These are phyloP conservation scores for Aix galericulata DNA, from an alignment of 2,113 vertebrate species.

Conservation along the genomic window DNA sequence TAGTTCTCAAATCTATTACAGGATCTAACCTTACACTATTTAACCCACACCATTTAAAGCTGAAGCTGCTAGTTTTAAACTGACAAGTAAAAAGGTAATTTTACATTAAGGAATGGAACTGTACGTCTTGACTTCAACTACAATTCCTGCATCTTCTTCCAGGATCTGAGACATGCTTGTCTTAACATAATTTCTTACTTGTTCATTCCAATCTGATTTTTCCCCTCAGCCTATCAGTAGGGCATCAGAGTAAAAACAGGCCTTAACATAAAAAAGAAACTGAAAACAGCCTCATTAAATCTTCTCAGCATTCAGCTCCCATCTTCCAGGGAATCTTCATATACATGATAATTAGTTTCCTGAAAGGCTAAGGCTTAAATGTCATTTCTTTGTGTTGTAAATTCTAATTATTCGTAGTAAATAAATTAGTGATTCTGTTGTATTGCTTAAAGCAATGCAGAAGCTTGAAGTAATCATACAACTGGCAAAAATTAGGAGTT, in stretches of 20 bases:
- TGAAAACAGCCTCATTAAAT: conserved; percentile 22
- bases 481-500: conserved; percentile 62
- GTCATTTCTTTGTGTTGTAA: conserved; percentile 61
- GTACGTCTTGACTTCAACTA: neutral
- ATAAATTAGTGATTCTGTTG: conserved; percentile 51
- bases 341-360: conserved; percentile 45
- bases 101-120: neutral
- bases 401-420: conserved; percentile 57
- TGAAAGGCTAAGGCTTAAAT: conserved; percentile 42
- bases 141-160: neutral
- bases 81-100: neutral
- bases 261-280: conserved; percentile 22
- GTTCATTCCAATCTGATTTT: neutral
- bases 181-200: neutral
- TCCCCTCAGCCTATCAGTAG: neutral
- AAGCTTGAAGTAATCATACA: conserved; percentile 47
- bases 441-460: conserved; percentile 38
- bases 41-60: neutral
- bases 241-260: neutral
- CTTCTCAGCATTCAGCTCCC: conserved; percentile 41
- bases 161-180: neutral
- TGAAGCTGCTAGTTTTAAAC: neutral
- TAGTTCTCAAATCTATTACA: neutral
- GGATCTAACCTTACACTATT: neutral
- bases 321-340: conserved; percentile 30